Percentiles rank a stretch among this genome's conserved stretches.
Evolutionary conservation across 2,888 invertebrate species (phyloP).

Genomic region (Agrypnus murinus): DNA sequence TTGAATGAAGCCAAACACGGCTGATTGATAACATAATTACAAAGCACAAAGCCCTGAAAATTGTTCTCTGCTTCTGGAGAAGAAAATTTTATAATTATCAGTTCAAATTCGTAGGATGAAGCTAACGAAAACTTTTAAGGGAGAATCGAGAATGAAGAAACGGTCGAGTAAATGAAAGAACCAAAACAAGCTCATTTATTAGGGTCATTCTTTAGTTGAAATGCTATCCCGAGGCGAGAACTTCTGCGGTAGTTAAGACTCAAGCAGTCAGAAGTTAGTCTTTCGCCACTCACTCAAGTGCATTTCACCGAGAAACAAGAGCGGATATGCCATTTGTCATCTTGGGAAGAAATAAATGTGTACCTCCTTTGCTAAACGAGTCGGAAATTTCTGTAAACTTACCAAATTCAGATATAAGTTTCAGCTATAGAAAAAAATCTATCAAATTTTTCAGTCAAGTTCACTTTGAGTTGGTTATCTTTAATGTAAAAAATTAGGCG

Average conservation of each 20-base stretch:
- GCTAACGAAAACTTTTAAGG: slow-evolving; percentile 1
- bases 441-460: too few species aligned
- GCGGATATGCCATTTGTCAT: slow-evolving; percentile 48
- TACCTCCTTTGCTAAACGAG: slow-evolving; percentile 24
- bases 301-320: slow-evolving; percentile 46
- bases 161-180: slow-evolving; percentile 29
- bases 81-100: slow-evolving; percentile 24
- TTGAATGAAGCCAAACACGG: slow-evolving; percentile 23
- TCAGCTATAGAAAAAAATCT: too few species aligned
- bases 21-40: slow-evolving; percentile 23
- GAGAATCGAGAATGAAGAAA: not conserved
- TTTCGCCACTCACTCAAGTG: slow-evolving; percentile 46
- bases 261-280: slow-evolving; percentile 42
- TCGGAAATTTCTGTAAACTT: slow-evolving; percentile 16
- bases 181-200: slow-evolving; percentile 43
- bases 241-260: slow-evolving; percentile 38
- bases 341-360: slow-evolving; percentile 37
- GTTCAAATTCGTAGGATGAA: not conserved
- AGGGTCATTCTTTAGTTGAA: slow-evolving; percentile 38
- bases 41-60: slow-evolving; percentile 20
- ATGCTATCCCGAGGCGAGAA: slow-evolving; percentile 34
- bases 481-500: too few species aligned
- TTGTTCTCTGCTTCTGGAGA: not conserved
- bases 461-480: too few species aligned
- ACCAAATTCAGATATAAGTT: slow-evolving; percentile 13